Percentiles rank a stretch among this genome's conserved stretches.
Evolutionary conservation across 2,888 invertebrate species (phyloP).

Genomic region (Chouioia cunea): DNA sequence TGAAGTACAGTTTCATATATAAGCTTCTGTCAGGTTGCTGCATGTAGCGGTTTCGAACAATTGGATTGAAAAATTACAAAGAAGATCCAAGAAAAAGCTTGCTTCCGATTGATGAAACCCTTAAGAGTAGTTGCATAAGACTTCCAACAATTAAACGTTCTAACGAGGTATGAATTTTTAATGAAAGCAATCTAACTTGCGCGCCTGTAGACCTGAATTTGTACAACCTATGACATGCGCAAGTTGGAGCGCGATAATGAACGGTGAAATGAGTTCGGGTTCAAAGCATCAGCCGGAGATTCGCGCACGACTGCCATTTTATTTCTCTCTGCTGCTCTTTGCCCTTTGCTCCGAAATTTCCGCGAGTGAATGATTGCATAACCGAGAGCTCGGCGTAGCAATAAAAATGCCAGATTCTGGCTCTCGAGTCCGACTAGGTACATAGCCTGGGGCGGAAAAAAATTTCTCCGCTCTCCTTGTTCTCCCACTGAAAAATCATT

Average conservation of each 20-base stretch:
- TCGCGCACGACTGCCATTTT: neutral
- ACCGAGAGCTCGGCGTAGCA: constrained; percentile 20
- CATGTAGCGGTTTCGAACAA: too few relatives aligned
- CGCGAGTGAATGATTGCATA: constrained; percentile 25
- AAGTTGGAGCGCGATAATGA: neutral
- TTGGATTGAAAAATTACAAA: too few relatives aligned
- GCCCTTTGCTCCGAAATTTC: neutral
- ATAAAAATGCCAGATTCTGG: constrained; percentile 20
- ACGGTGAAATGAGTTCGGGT: neutral
- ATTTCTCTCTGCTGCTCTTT: neutral
- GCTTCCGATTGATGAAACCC: too few relatives aligned
- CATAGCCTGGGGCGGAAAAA: constrained; percentile 11
- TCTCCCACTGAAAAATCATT: constrained; percentile 23
- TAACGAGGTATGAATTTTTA: constrained; percentile 24
- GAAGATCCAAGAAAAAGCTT: too few relatives aligned
- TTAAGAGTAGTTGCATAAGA: too few relatives aligned
- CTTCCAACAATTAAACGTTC: neutral
- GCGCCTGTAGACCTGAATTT: too few relatives aligned
- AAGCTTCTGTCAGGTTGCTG: too few relatives aligned
- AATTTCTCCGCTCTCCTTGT: constrained; percentile 10
- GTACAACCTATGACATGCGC: neutral
- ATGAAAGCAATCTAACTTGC: constrained; percentile 10
- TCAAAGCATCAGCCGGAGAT: constrained; percentile 11
- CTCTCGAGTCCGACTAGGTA: neutral
- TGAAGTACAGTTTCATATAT: too few relatives aligned